Conservation (phyloP, 2,797 vertebrate species). For the Pitangus sulphuratus region DNA sequence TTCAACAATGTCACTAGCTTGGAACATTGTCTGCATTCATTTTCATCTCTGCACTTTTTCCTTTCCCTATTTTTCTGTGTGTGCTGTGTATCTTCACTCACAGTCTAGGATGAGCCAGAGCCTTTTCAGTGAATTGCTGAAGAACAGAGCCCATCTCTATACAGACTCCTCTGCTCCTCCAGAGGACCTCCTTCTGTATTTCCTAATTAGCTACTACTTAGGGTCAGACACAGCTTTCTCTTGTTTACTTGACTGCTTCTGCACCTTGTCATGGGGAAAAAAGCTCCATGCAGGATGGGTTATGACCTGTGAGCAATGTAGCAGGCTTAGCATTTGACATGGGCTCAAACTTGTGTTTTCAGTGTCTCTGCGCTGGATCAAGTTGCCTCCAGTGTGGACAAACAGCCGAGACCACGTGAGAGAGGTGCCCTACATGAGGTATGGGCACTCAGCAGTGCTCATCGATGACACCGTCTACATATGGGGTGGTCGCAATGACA, state of each 20-base stretch:
- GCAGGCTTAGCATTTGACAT: background rate
- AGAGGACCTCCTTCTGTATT: background rate
- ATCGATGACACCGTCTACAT: slow-evolving; percentile 95
- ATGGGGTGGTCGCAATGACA: slow-evolving; percentile 98
- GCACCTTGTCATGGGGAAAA: background rate
- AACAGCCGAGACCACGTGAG: slow-evolving; percentile 84
- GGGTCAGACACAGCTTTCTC: background rate
- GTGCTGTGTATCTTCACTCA: background rate
- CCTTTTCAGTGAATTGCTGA: background rate
- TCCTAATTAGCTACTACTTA: background rate
- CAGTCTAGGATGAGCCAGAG: background rate
- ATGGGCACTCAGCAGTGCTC: slow-evolving; percentile 96
- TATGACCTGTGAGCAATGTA: background rate
- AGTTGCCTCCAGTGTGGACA: slow-evolving; percentile 90
- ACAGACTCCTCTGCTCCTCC: background rate
- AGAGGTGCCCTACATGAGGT: slow-evolving; percentile 97
- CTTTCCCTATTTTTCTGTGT: background rate
- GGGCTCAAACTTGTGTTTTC: slow-evolving; percentile 37
- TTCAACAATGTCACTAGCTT: background rate
- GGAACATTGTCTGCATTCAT: background rate
- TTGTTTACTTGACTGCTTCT: background rate
- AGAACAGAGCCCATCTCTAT: background rate
- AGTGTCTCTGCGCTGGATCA: slow-evolving; percentile 97
- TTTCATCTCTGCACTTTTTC: background rate
- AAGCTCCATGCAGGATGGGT: fast-evolving